Conservation (phyloP, 1,140 invertebrate species). For the Orius laevigatus region DNA sequence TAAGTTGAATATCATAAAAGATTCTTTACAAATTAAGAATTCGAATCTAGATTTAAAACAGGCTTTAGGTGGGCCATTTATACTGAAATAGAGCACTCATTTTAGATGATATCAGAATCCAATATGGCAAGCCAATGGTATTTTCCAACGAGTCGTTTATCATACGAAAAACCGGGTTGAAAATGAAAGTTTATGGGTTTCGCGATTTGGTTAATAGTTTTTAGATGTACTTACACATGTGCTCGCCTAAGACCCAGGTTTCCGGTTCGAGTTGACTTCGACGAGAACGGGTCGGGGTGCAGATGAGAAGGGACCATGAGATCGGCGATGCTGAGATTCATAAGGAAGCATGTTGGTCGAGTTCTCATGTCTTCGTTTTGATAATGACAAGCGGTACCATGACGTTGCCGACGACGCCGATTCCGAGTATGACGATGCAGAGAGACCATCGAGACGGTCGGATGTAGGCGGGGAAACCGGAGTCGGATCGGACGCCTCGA, state of each 20-base stretch:
- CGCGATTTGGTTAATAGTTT: too few relatives aligned
- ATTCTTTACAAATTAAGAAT: too few relatives aligned
- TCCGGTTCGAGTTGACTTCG: conserved; percentile 77
- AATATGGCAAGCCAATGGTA: too few relatives aligned
- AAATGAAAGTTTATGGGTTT: too few relatives aligned
- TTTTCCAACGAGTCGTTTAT: too few relatives aligned
- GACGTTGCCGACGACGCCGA: conserved; percentile 73
- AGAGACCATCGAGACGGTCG: conserved; percentile 66
- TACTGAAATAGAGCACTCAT: too few relatives aligned
- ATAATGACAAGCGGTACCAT: conserved; percentile 84
- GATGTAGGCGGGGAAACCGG: conserved; percentile 58
- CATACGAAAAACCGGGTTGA: too few relatives aligned
- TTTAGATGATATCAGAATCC: too few relatives aligned
- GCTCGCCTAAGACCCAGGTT: conserved; percentile 74
- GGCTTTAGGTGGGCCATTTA: too few relatives aligned
- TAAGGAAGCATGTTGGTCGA: conserved; percentile 89
- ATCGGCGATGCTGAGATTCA: conserved; percentile 83
- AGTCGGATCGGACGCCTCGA: neutral
- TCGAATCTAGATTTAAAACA: too few relatives aligned
- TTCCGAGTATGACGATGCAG: conserved; percentile 65
- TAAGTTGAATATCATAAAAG: too few relatives aligned
- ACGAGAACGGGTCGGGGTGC: conserved; percentile 73
- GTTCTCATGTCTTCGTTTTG: conserved; percentile 79
- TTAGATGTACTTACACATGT: conserved; percentile 66
- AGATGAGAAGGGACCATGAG: conserved; percentile 75